A percentile compares a stretch with the other conserved stretches of the same genome.
phyloP scores from a whole-genome alignment of 2,797 vertebrate genomes.

The Platalea minor region DNA sequence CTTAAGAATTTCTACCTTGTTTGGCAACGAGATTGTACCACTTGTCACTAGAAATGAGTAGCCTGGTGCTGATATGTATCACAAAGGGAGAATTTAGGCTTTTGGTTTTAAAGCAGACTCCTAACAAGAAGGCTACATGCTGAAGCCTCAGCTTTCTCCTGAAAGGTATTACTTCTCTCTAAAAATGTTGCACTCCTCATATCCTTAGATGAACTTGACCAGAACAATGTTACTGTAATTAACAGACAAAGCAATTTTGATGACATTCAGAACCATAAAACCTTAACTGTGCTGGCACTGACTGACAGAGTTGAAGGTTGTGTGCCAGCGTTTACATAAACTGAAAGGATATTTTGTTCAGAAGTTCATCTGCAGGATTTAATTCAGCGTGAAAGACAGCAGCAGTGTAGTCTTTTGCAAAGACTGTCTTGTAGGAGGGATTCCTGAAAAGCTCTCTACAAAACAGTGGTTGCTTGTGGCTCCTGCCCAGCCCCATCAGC shows the following conservation, averaged over 20 bases:
- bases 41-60: background rate
- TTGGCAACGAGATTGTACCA: background rate
- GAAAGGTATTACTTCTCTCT: background rate
- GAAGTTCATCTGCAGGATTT: constrained; percentile 46
- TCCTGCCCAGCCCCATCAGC: constrained; percentile 41
- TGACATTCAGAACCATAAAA: constrained; percentile 18
- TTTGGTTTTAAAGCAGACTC: background rate
- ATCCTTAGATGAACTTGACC: constrained; percentile 8
- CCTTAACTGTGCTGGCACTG: background rate
- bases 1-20: background rate
- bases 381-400: constrained; percentile 28
- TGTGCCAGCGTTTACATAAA: constrained; percentile 11
- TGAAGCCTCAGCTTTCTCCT: background rate
- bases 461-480: constrained; percentile 49
- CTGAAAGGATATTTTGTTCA: constrained; percentile 57
- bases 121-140: background rate
- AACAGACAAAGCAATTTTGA: constrained; percentile 35
- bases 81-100: background rate
- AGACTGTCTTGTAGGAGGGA: constrained; percentile 41
- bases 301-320: background rate
- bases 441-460: constrained; percentile 57
- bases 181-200: background rate
- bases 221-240: background rate
- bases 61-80: background rate
- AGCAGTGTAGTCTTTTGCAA: constrained; percentile 54